Base-by-base conservation (phyloP, 2,797 vertebrate species). In the Phrynocephalus forsythii region DNA sequence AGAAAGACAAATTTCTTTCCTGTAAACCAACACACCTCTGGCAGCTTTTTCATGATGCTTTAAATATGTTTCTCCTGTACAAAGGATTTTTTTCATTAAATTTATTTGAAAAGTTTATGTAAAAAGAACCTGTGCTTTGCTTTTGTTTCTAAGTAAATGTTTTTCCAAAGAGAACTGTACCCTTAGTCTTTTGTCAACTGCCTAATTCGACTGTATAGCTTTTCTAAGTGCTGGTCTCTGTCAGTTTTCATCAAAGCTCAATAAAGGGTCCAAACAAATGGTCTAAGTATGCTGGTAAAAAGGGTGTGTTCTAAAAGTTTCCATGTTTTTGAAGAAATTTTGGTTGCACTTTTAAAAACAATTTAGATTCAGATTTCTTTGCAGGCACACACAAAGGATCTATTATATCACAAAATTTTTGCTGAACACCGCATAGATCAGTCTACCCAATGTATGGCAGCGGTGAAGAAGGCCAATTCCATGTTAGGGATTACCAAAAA, bases 1-100 rank as follows among this genome's bases (percentile, higher is more conserved):
- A 97, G 96, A 96, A 96, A 97, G 96, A 97, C 97, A 96, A 94
- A 97, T 97, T 87, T 91, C 93, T 89, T 94, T 94, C 92, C 95
- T 89, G 81, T 60, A 88, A 95, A 94, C 94, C 95, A 90, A 2
- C 86, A 92, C 71, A 91, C 80, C 93, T 78, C 15, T 5, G 90
- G 91, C 96, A 90, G 93, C 95, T 88, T 66, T 93, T 92, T 94
- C 89, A 93, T 90, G 95, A 94, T 93, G 71, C 90, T 94, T 93
- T 1, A 86, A 93, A 63, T 95, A 85, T 28, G 92, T 94, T 91
- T 86, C 84, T 91, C 82, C 90, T 22, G 94, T 85, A 52, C 95
- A 92, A 95, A 94, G 93, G 89, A 85, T 10, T 90, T 91, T 95
- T 87, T 87, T 69, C 77, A 18, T 10, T 71, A 71, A 90, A 90